A percentile compares a stretch with the other conserved stretches of the same genome.
Evolutionary conservation across 2,113 vertebrate genomes (phyloP).

Genomic region (Notarius quadriscutis): DNA sequence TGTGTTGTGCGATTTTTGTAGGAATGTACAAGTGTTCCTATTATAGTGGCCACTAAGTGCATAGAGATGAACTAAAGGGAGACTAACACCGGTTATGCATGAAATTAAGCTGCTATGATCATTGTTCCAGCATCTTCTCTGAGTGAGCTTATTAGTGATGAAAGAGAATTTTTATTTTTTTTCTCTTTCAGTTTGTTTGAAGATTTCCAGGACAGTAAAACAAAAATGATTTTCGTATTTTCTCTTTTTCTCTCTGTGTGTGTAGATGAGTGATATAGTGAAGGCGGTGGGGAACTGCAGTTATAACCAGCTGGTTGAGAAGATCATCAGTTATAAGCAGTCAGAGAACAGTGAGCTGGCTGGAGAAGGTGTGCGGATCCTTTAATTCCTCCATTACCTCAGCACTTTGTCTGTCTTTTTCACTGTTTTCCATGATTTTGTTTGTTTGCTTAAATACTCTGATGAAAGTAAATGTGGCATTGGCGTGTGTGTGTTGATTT

Average conservation of each 20-base stretch:
- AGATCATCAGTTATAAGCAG: constrained; percentile 98
- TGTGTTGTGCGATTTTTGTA: neutral
- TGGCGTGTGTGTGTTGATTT: neutral
- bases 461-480: neutral
- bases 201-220: too few species aligned
- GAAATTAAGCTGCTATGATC: neutral
- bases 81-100: neutral
- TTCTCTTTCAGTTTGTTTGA: neutral
- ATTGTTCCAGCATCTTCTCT: neutral
- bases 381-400: neutral
- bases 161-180: constrained; percentile 34
- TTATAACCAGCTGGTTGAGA: constrained; percentile 99
- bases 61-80: neutral
- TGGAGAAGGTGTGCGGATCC: constrained; percentile 85
- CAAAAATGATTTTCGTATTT: too few species aligned
- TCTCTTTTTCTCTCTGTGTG: constrained; percentile 17
- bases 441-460: neutral
- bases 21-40: neutral
- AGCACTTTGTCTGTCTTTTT: neutral
- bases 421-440: neutral
- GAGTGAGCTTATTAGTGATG: neutral
- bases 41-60: neutral
- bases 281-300: constrained; percentile 98
- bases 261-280: constrained; percentile 90
- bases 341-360: constrained; percentile 92